phyloP scores from a whole-genome alignment of 2,113 vertebrate genomes.

The Ptychochromis oligacanthus region DNA sequence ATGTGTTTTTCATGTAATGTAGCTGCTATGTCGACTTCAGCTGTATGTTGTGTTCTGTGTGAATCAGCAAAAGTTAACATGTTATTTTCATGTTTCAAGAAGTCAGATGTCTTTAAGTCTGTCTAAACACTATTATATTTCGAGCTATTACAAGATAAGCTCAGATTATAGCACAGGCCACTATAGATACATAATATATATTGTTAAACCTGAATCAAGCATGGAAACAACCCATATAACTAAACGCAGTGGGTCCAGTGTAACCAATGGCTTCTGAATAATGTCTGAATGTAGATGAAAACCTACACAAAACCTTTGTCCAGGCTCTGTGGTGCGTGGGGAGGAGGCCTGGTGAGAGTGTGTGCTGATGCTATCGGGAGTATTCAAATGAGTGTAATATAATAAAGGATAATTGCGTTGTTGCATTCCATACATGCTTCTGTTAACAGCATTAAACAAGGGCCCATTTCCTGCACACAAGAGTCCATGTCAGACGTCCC shows the following conservation, averaged over 20 bases:
- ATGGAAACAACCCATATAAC: not conserved
- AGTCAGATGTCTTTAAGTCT: not conserved
- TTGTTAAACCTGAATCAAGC: not conserved
- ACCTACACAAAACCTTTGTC: constrained; percentile 66
- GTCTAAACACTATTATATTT: not conserved
- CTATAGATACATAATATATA: not conserved
- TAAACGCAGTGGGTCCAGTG: not conserved
- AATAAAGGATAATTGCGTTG: constrained; percentile 82
- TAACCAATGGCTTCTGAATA: constrained; percentile 10
- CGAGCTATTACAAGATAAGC: not conserved
- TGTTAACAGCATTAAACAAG: constrained; percentile 77
- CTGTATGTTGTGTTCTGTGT: not conserved
- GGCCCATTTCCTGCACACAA: constrained; percentile 71
- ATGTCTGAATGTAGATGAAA: constrained; percentile 44
- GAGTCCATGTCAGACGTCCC: constrained; percentile 46
- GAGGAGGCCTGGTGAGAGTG: constrained; percentile 44
- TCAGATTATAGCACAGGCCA: not conserved
- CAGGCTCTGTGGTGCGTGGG: constrained; percentile 41
- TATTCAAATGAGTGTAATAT: constrained; percentile 78
- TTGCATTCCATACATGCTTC: constrained; percentile 77
- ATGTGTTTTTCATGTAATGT: not conserved
- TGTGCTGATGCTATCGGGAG: constrained; percentile 73
- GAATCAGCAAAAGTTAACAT: not conserved
- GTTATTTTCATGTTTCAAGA: not conserved
- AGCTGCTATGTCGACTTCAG: not conserved